Conservation (phyloP, 2,797 vertebrate genomes). For the Oryzias dopingdopingensis region DNA sequence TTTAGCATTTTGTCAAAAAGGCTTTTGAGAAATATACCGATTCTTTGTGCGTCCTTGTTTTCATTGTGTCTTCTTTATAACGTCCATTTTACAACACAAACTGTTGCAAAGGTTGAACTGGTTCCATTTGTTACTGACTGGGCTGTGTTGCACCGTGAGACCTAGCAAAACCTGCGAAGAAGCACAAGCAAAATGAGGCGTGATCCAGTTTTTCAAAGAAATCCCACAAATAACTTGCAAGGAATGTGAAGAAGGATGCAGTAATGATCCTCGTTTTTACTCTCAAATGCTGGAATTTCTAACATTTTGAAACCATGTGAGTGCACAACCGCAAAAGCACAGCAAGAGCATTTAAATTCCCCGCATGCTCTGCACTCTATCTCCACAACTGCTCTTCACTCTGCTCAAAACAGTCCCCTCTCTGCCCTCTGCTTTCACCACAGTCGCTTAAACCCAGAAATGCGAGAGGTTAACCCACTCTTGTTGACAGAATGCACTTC, state of each 20-base stretch:
- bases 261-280: conserved; percentile 6
- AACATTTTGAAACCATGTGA: conserved; percentile 41
- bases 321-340: conserved; percentile 42
- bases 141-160: conserved; percentile 45
- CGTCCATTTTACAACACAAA: conserved; percentile 73
- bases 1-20: conserved; percentile 19
- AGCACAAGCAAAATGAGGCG: conserved; percentile 52
- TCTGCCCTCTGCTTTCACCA: conserved; percentile 38
- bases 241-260: not conserved
- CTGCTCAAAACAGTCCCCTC: conserved; percentile 33
- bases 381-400: conserved; percentile 37
- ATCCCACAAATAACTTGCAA: conserved; percentile 17
- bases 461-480: conserved; percentile 38
- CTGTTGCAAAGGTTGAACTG: conserved; percentile 64
- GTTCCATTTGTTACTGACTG: conserved; percentile 46
- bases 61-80: conserved; percentile 76
- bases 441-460: conserved; percentile 37
- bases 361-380: conserved; percentile 50
- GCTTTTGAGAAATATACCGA: conserved; percentile 68
- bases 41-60: conserved; percentile 85
- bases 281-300: conserved; percentile 23
- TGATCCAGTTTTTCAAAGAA: conserved; percentile 30
- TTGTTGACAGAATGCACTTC: conserved; percentile 24
- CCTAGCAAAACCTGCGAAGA: conserved; percentile 62
- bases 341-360: conserved; percentile 53